Evolutionary conservation across 2,797 vertebrate species (phyloP).

Genomic region (Parauchenoglanis ngamensis): DNA sequence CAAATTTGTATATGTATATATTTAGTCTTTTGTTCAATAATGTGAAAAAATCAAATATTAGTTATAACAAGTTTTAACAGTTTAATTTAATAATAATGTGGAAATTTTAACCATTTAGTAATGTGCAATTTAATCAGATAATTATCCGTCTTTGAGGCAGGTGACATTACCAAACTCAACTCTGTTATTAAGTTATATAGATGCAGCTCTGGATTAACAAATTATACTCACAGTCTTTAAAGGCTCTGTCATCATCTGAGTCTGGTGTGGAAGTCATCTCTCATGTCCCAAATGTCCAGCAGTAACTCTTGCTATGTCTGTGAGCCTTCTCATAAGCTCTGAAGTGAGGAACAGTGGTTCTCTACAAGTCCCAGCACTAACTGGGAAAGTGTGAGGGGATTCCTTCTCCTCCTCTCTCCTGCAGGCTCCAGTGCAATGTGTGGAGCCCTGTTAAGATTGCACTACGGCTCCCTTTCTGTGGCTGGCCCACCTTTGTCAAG

Average conservation of each 20-base stretch:
- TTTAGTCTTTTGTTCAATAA: not conserved
- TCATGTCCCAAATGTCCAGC: conserved; percentile 69
- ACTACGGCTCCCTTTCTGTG: conserved; percentile 79
- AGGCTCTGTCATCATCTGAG: conserved; percentile 74
- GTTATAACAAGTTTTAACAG: not conserved
- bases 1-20: not conserved
- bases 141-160: not conserved
- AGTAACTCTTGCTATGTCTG: conserved; percentile 51
- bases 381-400: conserved; percentile 28
- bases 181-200: not conserved
- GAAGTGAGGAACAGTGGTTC: conserved; percentile 58
- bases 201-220: not conserved
- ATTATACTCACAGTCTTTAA: conserved; percentile 86
- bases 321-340: conserved; percentile 66
- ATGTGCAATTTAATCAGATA: not conserved
- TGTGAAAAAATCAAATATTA: not conserved
- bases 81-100: not conserved
- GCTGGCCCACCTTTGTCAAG: conserved; percentile 86
- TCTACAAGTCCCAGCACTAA: conserved; percentile 60
- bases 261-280: conserved; percentile 79
- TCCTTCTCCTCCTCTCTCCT: conserved; percentile 32
- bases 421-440: conserved; percentile 74
- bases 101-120: not conserved
- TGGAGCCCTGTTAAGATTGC: conserved; percentile 70
- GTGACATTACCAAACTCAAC: conserved; percentile 17